A percentile compares a stretch with the other conserved stretches of the same genome.
Evolutionary conservation across 2,888 invertebrate species (phyloP).

Genomic region (Acleris emargana): DNA sequence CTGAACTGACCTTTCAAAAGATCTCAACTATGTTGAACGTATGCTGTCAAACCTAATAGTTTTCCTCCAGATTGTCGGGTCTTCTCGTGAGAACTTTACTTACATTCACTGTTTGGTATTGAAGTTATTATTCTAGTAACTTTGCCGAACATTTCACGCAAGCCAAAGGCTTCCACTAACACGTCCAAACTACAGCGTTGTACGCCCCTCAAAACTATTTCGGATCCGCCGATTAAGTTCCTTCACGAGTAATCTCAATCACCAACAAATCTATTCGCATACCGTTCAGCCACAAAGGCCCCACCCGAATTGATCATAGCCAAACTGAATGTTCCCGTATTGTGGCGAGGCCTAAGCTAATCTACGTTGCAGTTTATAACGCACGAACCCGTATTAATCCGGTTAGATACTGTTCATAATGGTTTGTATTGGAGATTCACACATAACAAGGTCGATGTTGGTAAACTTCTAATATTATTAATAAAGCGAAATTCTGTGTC

Average conservation of each 20-base stretch:
- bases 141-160: too few species aligned
- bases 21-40: too few species aligned
- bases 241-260: constrained; percentile 29
- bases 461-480: neutral
- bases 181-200: neutral
- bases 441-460: neutral
- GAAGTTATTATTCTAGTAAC: too few species aligned
- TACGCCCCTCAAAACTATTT: constrained; percentile 21
- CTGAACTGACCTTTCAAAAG: too few species aligned
- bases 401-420: constrained; percentile 45
- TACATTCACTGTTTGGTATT: too few species aligned
- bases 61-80: too few species aligned
- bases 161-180: too few species aligned
- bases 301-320: constrained; percentile 46
- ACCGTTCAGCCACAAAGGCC: constrained; percentile 36
- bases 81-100: too few species aligned
- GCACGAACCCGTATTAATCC: constrained; percentile 43
- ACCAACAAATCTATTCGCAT: constrained; percentile 36
- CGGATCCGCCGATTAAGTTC: constrained; percentile 25
- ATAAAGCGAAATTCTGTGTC: too few species aligned
- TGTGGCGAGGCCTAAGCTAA: constrained; percentile 47
- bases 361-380: constrained; percentile 49
- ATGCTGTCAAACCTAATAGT: too few species aligned
- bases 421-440: constrained; percentile 11
- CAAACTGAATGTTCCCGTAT: constrained; percentile 44